These are phyloP conservation scores for Phainopepla nitens DNA, from an alignment of 2,113 vertebrate species.

Conservation along the genomic window DNA sequence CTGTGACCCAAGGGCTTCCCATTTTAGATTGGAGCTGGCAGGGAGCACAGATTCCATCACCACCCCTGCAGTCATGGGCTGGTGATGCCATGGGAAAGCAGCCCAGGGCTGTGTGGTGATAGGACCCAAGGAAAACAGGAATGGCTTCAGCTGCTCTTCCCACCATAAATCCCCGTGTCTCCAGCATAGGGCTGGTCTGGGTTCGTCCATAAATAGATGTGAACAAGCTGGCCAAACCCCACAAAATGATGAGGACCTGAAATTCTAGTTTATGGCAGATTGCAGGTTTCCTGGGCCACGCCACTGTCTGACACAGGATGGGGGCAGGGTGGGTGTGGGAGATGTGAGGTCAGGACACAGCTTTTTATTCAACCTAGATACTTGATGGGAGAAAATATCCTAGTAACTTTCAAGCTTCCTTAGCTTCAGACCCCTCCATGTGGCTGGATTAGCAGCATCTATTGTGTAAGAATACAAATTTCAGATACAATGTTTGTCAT, in stretches of 20 bases:
- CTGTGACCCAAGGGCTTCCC: neutral
- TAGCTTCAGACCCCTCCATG: neutral
- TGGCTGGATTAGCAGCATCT: neutral
- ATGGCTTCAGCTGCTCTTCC: neutral
- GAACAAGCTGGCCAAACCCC: neutral
- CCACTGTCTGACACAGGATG: neutral
- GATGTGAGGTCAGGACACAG: neutral
- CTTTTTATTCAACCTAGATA: neutral
- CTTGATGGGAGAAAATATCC: neutral
- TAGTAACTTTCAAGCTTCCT: neutral
- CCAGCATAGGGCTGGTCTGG: neutral
- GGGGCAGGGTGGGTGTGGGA: accelerated
- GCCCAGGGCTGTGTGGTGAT: neutral
- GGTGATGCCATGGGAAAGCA: neutral
- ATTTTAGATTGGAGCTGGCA: accelerated
- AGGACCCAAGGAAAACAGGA: neutral
- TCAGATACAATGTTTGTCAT: accelerated
- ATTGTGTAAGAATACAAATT: neutral
- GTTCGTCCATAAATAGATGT: neutral
- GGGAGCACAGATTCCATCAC: neutral
- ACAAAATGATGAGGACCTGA: neutral
- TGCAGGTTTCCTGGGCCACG: neutral
- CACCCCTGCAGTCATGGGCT: accelerated
- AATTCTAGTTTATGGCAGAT: neutral
- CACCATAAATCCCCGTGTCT: neutral